Base-by-base conservation (phyloP, 2,113 vertebrate species). In the Chauna torquata region DNA sequence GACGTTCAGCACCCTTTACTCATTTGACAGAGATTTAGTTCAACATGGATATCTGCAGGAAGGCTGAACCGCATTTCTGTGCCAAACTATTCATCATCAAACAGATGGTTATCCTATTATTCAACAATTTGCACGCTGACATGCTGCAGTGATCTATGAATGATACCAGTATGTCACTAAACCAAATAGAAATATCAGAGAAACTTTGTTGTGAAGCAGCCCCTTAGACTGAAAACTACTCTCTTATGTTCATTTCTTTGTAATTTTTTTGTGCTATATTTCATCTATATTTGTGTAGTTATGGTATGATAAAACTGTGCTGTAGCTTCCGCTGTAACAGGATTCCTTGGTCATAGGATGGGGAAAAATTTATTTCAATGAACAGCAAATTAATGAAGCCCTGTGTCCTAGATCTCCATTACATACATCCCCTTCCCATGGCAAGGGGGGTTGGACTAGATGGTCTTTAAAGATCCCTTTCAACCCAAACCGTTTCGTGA, bases 21-120 rank as follows among this genome's bases (percentile, higher is more conserved):
- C 85, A 81, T 86, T 61, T 95, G 94, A 96, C 91, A 97, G 79
- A 88, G 88, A 86, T 94, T 50, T 91, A 94, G 91, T 57, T 91
- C 88, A 66, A 32, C 18, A 25, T 82, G 86, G 89, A 74, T 94
- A 49, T 95, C 77, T 88, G 61, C 87, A 92, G 88, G 75, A 96
- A 97, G 75, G 50, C 72, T 89, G 22, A 30, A 58, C 85, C 82
- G 82, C 27, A 8, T 82, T 66, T 91, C 88, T 78, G 62, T 75
- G 94, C 94, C 74, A 94, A 89, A 61, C 36, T 47, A 70, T 96
- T 88, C 77, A 81, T 94, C 84, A 52, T 86, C 82, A 84, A 78
- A 83, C 75, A 75, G 84, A 79, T 91, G 54, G 70, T 93, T 96
- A 89, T 84, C 61, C 57, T 87, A 25, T 94, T 90, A 90, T 83